Evolutionary conservation across 2,888 invertebrate genomes (phyloP).

Genomic region (Drosophila antonietae): DNA sequence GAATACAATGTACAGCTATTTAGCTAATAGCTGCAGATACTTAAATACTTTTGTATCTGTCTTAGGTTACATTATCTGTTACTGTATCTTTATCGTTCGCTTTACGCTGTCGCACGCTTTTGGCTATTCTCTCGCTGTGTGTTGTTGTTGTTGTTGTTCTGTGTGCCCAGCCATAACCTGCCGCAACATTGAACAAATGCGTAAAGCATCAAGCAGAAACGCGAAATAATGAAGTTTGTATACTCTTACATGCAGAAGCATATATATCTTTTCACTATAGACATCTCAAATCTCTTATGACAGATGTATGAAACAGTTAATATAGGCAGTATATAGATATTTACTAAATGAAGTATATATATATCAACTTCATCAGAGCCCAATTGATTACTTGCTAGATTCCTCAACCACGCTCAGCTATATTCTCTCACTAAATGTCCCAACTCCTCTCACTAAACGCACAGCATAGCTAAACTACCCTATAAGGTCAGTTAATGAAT

Average conservation of each 20-base stretch:
- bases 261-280: not conserved
- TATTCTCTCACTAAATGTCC: not conserved
- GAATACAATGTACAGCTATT: not conserved
- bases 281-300: not conserved
- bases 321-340: no score
- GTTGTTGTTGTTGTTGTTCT: conserved; percentile 26
- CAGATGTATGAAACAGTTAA: not conserved
- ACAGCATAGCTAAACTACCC: conserved; percentile 8
- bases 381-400: not conserved
- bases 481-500: conserved; percentile 17
- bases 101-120: conserved; percentile 56
- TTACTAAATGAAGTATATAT: no score
- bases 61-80: conserved; percentile 1
- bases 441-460: not conserved
- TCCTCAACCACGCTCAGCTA: not conserved
- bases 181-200: conserved; percentile 65
- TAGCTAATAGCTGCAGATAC: conserved; percentile 17
- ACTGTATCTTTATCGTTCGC: conserved; percentile 37
- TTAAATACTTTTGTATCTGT: conserved; percentile 33
- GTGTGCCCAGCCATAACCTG: conserved; percentile 70
- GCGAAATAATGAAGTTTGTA: conserved; percentile 7
- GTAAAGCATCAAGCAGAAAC: conserved; percentile 21
- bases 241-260: conserved; percentile 21
- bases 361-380: not conserved
- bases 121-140: conserved; percentile 54